Evolutionary conservation across 2,888 invertebrate species (phyloP).

Genomic region (Pyrgus malvae): DNA sequence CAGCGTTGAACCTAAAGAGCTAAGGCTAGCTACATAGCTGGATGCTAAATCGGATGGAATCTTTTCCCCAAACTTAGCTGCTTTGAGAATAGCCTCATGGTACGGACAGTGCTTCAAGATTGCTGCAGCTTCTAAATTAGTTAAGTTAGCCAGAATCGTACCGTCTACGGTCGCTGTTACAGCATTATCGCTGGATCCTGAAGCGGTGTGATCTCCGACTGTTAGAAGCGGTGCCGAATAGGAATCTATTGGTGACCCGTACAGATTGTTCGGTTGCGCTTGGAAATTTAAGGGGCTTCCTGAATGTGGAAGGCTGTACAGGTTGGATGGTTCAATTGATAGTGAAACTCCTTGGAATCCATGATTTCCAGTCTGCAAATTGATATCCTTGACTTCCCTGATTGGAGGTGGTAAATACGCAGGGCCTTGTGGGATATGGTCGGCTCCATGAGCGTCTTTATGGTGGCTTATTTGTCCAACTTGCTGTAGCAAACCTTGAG

Average conservation of each 20-base stretch:
- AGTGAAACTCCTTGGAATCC: constrained; percentile 56
- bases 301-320: constrained; percentile 77
- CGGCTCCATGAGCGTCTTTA: constrained; percentile 82
- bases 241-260: constrained; percentile 75
- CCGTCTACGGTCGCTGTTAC: constrained; percentile 71
- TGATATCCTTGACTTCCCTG: constrained; percentile 77
- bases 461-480: constrained; percentile 84
- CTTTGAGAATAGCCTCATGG: constrained; percentile 74
- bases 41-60: constrained; percentile 75
- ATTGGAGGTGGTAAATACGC: constrained; percentile 85
- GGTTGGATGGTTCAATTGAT: constrained; percentile 73
- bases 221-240: constrained; percentile 76
- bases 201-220: constrained; percentile 75
- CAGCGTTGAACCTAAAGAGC: constrained; percentile 74
- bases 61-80: constrained; percentile 63
- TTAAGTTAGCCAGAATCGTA: constrained; percentile 59
- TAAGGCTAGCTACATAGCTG: constrained; percentile 78
- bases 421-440: constrained; percentile 73
- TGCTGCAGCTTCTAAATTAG: constrained; percentile 68
- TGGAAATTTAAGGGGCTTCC: constrained; percentile 77
- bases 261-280: constrained; percentile 53
- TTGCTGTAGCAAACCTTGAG: constrained; percentile 85
- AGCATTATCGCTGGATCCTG: constrained; percentile 62
- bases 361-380: constrained; percentile 49
- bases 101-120: constrained; percentile 77